Evolutionary conservation across 2,797 vertebrate species (phyloP), one percentile per base, ranked within the genome.

Genomic region (Gila robusta): DNA sequence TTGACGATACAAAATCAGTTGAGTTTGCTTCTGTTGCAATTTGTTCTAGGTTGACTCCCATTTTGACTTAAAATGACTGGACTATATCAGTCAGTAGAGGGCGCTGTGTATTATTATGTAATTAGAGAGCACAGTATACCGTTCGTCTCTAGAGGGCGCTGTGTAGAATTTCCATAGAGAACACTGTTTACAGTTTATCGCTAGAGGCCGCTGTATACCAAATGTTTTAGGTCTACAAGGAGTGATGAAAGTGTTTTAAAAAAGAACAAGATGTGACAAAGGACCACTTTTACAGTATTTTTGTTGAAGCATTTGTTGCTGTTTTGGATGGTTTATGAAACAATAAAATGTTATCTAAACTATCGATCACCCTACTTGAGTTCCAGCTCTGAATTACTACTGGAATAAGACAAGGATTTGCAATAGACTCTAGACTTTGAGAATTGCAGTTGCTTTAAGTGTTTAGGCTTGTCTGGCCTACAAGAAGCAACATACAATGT

Each of bases 151-250:
- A 69, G 79, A 37, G 49, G 66, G 23, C 37, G n/a, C 82, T 23
- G 26, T 14, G 28, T 26, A 78, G 8, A 3, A 11, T 70, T 37
- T 41, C 6, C 2, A n/a, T 23, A 52, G 26, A 41, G 23, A 69
- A 17, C 32, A 66, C 54, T 6, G 56, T 17, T 28, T 23, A 21
- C 8, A 17, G 5, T 37, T 23, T 41, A 14, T 35, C 82, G 41
- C 78, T 28, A 70, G 78, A 85, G 11, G 83, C 52, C 83, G 74
- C 62, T 70, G 41, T 81, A 35, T 28, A 23, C 19, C 21, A 17
- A 47, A 66, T 47, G 19, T 23, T 44, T 2, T 49, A 9, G 35
- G 0, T 39, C 9, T 28, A 41, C 11, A n/a, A 37, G 17, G 16
- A 54, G 23, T 52, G 23, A 17, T 41, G 19, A 21, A 9, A 6